Conservation (phyloP, 2,113 vertebrate genomes). For the Naja naja region DNA sequence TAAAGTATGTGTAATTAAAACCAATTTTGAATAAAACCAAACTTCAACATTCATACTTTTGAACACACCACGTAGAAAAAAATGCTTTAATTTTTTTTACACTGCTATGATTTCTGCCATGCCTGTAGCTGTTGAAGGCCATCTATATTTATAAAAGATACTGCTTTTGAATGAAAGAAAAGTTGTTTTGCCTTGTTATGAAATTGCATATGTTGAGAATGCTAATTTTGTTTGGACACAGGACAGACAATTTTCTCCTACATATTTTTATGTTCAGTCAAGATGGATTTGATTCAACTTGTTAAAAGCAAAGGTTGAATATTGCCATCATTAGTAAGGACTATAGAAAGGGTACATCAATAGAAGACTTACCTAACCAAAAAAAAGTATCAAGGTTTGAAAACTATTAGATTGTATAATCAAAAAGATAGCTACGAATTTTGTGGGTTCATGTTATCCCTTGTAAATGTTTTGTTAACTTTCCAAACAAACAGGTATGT, state of each 20-base stretch:
- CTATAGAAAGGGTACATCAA: background rate
- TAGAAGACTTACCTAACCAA: background rate
- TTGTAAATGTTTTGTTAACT: background rate
- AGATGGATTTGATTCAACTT: background rate
- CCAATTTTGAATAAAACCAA: background rate
- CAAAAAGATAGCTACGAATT: background rate
- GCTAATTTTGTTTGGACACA: background rate
- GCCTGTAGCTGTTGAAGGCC: background rate
- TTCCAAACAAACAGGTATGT: background rate
- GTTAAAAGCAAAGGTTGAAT: background rate
- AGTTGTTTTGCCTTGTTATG: background rate
- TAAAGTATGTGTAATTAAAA: background rate
- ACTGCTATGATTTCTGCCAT: background rate
- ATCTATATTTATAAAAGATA: background rate
- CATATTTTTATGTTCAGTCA: background rate
- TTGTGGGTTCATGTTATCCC: background rate
- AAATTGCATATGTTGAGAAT: background rate
- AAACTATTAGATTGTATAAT: background rate
- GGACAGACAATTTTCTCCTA: background rate
- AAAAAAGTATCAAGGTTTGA: background rate
- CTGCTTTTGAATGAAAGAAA: background rate
- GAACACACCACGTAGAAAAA: background rate
- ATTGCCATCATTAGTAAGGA: background rate
- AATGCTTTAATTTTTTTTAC: background rate
- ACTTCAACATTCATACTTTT: background rate